Percentiles rank a stretch among this genome's conserved stretches.
phyloP scores from a whole-genome alignment of 2,113 vertebrate genomes.

The Eulemur rufifrons region DNA sequence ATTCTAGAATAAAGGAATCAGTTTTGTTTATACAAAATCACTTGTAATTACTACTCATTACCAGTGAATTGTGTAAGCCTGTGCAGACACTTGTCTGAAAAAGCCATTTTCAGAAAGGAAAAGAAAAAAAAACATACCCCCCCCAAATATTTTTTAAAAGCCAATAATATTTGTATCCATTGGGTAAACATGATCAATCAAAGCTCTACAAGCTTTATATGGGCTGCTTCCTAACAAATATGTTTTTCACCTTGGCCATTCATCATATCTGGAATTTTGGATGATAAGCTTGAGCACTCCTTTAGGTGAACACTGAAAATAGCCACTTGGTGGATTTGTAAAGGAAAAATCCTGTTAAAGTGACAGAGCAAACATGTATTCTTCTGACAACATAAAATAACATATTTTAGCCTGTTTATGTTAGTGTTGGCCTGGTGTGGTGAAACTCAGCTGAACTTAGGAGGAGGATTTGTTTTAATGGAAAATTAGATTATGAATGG shows the following conservation, averaged over 20 bases:
- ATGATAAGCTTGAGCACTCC: background rate
- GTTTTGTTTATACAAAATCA: background rate
- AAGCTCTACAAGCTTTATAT: background rate
- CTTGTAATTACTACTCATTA: background rate
- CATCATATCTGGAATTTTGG: constrained; percentile 52
- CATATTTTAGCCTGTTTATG: background rate
- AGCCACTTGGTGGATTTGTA: constrained; percentile 11
- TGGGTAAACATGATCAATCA: constrained; percentile 64
- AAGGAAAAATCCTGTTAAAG: background rate
- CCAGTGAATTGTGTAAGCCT: background rate
- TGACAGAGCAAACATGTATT: background rate
- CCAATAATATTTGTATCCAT: constrained; percentile 28
- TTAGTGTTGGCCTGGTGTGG: background rate
- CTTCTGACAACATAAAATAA: background rate
- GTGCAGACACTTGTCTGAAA: background rate
- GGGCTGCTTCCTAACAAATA: constrained; percentile 65
- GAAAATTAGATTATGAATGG: background rate
- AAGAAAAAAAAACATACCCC: background rate
- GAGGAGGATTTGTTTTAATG: background rate
- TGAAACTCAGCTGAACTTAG: background rate
- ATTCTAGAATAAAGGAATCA: background rate
- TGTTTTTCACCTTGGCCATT: constrained; percentile 29
- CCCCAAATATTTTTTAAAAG: background rate
- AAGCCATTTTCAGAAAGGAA: background rate
- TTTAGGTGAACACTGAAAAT: constrained; percentile 39